phyloP scores from a whole-genome alignment of 2,113 vertebrate genomes.

The Syrmaticus mikado region DNA sequence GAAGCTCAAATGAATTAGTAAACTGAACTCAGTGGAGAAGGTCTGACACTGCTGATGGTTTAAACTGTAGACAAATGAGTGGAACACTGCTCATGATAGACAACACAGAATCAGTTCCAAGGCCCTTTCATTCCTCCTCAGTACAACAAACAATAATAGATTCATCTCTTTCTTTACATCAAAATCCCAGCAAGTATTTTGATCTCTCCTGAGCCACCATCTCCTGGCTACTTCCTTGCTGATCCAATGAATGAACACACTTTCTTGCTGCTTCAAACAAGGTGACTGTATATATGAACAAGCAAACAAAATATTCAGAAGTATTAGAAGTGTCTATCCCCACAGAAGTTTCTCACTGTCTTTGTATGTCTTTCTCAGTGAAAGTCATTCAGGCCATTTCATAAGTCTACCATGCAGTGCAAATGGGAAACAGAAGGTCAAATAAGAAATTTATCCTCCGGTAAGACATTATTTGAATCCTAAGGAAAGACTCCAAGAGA shows the following conservation, averaged over 20 bases:
- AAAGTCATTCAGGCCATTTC: not conserved
- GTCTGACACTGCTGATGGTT: not conserved
- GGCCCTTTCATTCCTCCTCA: not conserved
- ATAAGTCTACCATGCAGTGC: not conserved
- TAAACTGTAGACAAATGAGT: not conserved
- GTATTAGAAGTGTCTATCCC: not conserved
- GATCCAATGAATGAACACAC: accelerated
- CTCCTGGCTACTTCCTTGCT: not conserved
- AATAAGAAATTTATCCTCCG: not conserved
- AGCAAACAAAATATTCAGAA: not conserved
- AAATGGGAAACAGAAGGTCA: not conserved
- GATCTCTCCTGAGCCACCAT: accelerated
- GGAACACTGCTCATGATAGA: not conserved
- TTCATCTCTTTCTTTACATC: not conserved
- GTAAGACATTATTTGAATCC: not conserved
- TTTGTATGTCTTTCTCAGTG: not conserved
- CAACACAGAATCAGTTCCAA: not conserved
- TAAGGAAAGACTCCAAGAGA: not conserved
- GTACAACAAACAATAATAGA: not conserved
- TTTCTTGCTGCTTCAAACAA: not conserved
- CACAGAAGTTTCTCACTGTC: not conserved
- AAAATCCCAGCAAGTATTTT: not conserved
- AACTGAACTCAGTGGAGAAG: not conserved
- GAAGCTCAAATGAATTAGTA: not conserved
- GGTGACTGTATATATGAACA: accelerated